These are phyloP conservation scores for Drosophila mojavensis DNA, from an alignment of 1,140 invertebrate species.

Conservation along the genomic window DNA sequence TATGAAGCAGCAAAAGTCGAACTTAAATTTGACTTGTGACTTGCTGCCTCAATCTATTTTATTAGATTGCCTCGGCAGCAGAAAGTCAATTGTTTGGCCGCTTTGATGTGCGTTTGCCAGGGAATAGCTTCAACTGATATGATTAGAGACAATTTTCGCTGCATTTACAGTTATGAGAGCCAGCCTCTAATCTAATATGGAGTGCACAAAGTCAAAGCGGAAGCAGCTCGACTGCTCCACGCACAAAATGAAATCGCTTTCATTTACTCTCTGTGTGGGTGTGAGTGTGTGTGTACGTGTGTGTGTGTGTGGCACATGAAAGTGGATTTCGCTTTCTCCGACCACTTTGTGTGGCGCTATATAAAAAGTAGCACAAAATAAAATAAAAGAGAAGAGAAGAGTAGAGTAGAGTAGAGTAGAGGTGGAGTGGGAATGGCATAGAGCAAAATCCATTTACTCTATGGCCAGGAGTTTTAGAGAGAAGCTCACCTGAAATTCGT, in stretches of 20 bases:
- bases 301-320: slow-evolving; percentile 14
- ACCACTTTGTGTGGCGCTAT: slow-evolving; percentile 34
- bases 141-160: slow-evolving; percentile 36
- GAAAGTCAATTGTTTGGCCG: neutral
- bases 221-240: neutral
- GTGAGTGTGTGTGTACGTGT: neutral
- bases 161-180: slow-evolving; percentile 39
- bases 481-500: neutral
- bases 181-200: slow-evolving; percentile 33
- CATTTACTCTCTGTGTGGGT: slow-evolving; percentile 34
- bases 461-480: neutral
- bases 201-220: slow-evolving; percentile 8
- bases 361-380: slow-evolving; percentile 2
- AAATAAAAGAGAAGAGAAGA: neutral
- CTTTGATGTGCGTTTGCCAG: slow-evolving; percentile 34
- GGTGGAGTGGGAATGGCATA: neutral
- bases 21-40: neutral
- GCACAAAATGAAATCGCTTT: slow-evolving; percentile 34
- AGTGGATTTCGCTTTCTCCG: slow-evolving; percentile 50
- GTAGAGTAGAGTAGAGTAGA: neutral
- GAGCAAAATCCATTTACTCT: slow-evolving; percentile 19
- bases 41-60: neutral
- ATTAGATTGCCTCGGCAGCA: neutral
- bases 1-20: neutral
- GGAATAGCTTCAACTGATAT: slow-evolving; percentile 15